These are phyloP conservation scores for Agonopterix subpropinquella DNA, from an alignment of 2,888 invertebrate species.

Conservation along the genomic window DNA sequence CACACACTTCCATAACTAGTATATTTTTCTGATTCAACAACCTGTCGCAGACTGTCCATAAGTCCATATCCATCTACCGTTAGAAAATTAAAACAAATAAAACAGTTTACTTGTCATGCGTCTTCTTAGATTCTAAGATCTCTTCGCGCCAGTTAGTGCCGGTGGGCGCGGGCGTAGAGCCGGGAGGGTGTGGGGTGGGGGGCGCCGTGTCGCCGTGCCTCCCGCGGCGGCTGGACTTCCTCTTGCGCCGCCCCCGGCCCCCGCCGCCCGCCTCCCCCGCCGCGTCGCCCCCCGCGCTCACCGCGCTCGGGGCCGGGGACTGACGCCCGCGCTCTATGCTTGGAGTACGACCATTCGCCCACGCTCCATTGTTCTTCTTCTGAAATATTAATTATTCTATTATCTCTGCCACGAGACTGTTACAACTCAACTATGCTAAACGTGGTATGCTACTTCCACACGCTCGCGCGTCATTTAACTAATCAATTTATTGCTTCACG, in stretches of 20 bases:
- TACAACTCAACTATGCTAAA: too few relatives aligned
- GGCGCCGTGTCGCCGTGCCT: slow-evolving; percentile 25
- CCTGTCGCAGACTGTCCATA: neutral
- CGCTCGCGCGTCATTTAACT: too few relatives aligned
- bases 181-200: slow-evolving; percentile 22
- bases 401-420: too few relatives aligned
- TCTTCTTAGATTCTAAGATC: slow-evolving; percentile 62
- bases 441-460: too few relatives aligned
- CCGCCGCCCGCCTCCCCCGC: slow-evolving; percentile 15
- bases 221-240: slow-evolving; percentile 29
- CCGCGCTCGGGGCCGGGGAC: slow-evolving; percentile 34
- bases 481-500: too few relatives aligned
- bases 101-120: slow-evolving; percentile 42
- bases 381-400: slow-evolving; percentile 9
- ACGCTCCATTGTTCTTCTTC: slow-evolving; percentile 48
- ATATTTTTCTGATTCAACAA: too few relatives aligned
- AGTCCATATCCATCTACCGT: neutral
- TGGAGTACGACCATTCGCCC: slow-evolving; percentile 41
- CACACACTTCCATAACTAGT: too few relatives aligned
- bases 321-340: slow-evolving; percentile 51
- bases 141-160: slow-evolving; percentile 64
- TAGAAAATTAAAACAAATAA: neutral
- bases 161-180: slow-evolving; percentile 33
- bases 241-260: slow-evolving; percentile 21
- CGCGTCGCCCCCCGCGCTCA: slow-evolving; percentile 15